Evolutionary conservation across 2,888 invertebrate genomes (phyloP).

Genomic region (Ariolimax columbianus): DNA sequence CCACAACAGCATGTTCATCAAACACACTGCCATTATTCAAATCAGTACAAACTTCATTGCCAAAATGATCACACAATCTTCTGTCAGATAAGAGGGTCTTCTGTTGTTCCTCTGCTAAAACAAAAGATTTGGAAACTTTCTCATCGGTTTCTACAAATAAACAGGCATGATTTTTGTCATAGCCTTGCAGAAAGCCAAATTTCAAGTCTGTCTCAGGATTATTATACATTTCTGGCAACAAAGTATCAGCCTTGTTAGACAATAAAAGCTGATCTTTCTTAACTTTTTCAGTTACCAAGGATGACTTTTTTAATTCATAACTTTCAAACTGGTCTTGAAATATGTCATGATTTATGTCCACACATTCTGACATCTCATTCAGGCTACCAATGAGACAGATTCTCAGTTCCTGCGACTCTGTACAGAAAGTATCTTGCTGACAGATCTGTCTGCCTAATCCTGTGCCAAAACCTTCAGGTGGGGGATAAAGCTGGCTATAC

Average conservation of each 20-base stretch:
- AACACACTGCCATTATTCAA: not conserved
- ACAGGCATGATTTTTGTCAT: not conserved
- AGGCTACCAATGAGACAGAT: not conserved
- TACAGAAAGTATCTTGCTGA: not conserved
- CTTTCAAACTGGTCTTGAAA: not conserved
- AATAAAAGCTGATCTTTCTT: not conserved
- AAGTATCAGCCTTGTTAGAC: not conserved
- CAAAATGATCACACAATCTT: not conserved
- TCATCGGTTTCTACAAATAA: not conserved
- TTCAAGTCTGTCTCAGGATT: not conserved
- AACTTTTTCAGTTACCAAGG: not conserved
- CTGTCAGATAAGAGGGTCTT: not conserved
- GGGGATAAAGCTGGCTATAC: not conserved
- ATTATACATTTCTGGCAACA: not conserved
- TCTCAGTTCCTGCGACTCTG: not conserved
- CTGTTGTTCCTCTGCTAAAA: not conserved
- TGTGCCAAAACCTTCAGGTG: slow-evolving; percentile 14
- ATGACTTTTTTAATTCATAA: not conserved
- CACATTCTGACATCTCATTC: not conserved
- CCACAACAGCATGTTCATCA: not conserved
- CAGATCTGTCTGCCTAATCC: not conserved
- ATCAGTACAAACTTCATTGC: not conserved
- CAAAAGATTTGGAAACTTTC: not conserved
- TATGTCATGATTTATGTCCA: not conserved
- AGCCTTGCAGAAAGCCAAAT: not conserved